Evolutionary conservation across 2,797 vertebrate genomes (phyloP).

Genomic region (Xerus rutilus): DNA sequence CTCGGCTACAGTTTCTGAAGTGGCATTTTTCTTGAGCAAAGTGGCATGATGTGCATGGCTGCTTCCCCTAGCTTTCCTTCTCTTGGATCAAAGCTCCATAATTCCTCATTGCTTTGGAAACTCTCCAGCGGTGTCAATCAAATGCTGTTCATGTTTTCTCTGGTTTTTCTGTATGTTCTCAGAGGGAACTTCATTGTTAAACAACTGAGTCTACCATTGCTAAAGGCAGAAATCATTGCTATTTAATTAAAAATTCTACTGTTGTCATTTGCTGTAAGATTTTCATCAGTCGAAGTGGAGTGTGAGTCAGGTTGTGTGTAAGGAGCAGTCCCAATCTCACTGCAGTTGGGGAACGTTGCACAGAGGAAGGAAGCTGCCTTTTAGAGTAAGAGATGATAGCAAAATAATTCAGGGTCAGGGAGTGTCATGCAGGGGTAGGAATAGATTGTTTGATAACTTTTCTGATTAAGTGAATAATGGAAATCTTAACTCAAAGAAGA

Average conservation of each 20-base stretch:
- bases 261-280: background rate
- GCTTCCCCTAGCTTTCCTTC: background rate
- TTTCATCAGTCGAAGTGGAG: background rate
- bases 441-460: background rate
- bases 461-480: slow-evolving; percentile 2
- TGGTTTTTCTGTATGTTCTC: slow-evolving; percentile 57
- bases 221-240: slow-evolving; percentile 19
- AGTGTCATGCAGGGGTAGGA: background rate
- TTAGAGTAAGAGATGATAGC: background rate
- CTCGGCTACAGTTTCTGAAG: background rate
- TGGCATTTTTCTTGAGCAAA: slow-evolving; percentile 11
- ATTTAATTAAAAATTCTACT: slow-evolving; percentile 44
- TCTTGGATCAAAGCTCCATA: background rate
- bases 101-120: background rate
- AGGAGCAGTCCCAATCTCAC: background rate
- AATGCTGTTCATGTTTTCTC: slow-evolving; percentile 10
- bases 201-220: background rate
- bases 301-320: background rate
- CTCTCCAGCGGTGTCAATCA: background rate
- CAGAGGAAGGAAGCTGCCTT: background rate
- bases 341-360: background rate
- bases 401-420: background rate
- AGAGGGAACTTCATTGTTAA: slow-evolving; percentile 40
- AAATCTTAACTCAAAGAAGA: slow-evolving; percentile 46
- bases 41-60: background rate